phyloP scores from a whole-genome alignment of 2,113 vertebrate genomes.

The Piprites chloris region DNA sequence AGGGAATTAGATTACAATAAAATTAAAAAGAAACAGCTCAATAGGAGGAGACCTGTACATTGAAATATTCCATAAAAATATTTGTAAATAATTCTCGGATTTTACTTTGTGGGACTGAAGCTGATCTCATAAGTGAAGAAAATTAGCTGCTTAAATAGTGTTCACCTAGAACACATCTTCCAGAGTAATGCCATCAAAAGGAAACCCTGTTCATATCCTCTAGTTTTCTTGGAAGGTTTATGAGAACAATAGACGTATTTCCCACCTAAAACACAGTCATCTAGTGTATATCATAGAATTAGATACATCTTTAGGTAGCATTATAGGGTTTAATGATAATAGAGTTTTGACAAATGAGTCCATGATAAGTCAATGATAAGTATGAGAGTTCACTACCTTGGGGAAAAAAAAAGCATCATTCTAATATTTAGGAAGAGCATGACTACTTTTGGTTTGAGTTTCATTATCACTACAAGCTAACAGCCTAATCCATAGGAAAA shows the following conservation, averaged over 20 bases:
- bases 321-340: fast-evolving
- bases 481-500: background rate
- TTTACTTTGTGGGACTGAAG: background rate
- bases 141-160: background rate
- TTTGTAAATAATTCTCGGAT: background rate
- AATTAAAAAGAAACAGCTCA: too few species aligned
- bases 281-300: background rate
- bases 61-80: too few species aligned
- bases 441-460: background rate
- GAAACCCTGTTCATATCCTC: background rate
- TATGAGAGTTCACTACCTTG: background rate
- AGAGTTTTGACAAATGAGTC: background rate
- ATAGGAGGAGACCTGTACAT: too few species aligned
- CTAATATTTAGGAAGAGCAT: background rate
- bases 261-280: background rate
- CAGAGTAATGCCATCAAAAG: background rate
- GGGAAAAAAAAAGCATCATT: background rate
- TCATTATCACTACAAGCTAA: background rate
- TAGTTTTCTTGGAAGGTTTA: background rate
- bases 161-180: background rate
- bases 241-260: background rate
- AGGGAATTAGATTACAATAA: too few species aligned
- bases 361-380: background rate
- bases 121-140: background rate
- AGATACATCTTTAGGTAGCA: background rate